Evolutionary conservation across 2,888 invertebrate species (phyloP).

Genomic region (Brachyptera risi): DNA sequence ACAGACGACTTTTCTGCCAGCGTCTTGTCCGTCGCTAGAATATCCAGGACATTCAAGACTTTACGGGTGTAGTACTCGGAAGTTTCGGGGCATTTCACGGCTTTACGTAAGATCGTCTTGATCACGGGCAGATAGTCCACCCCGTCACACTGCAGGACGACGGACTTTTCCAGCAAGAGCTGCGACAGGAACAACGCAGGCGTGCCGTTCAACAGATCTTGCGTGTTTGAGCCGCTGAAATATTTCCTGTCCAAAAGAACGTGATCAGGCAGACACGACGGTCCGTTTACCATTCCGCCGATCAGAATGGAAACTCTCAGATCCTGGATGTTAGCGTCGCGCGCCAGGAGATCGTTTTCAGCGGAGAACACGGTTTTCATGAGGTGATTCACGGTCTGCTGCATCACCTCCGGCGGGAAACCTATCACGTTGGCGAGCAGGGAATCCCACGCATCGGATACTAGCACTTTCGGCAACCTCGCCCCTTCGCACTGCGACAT

Average conservation of each 20-base stretch:
- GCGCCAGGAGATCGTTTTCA: too few species aligned
- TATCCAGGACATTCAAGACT: not conserved
- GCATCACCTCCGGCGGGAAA: too few species aligned
- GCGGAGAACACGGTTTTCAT: too few species aligned
- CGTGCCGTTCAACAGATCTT: conserved; percentile 27
- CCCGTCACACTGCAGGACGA: not conserved
- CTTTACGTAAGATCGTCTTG: not conserved
- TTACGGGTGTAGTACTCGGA: not conserved
- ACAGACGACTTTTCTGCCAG: not conserved
- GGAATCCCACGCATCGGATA: too few species aligned
- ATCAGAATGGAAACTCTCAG: too few species aligned
- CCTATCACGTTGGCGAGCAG: too few species aligned
- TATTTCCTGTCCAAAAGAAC: not conserved
- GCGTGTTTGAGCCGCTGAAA: not conserved
- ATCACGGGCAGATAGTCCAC: not conserved
- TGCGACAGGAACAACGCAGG: conserved; percentile 25
- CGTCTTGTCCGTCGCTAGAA: not conserved
- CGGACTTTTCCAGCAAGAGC: conserved; percentile 5
- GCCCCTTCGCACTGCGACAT: too few species aligned
- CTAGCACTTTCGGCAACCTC: too few species aligned
- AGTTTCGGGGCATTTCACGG: not conserved
- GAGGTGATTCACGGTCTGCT: too few species aligned
- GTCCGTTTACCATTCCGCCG: too few species aligned
- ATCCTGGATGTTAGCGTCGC: too few species aligned
- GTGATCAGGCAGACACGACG: not conserved